Percentiles rank a stretch among this genome's conserved stretches.
Conservation (phyloP, 2,888 invertebrate genomes). For the Sesamia inferens region DNA sequence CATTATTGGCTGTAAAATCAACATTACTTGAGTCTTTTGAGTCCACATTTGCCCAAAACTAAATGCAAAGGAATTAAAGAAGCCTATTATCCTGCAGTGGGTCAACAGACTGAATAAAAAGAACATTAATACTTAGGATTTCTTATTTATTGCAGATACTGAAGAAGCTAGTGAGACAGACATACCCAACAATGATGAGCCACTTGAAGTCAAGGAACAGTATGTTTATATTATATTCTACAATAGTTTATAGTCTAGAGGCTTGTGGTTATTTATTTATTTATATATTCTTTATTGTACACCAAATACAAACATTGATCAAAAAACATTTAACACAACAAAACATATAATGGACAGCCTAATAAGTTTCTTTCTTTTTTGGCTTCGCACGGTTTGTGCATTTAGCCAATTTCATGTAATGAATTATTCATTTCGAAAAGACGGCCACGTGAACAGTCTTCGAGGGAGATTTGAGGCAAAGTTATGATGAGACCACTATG, state of each 20-base stretch:
- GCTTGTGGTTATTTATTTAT: too few relatives aligned
- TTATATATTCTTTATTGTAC: too few relatives aligned
- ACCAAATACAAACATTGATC: too few relatives aligned
- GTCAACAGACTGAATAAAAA: background rate
- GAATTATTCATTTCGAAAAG: too few relatives aligned
- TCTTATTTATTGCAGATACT: conserved; percentile 91
- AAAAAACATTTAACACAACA: too few relatives aligned
- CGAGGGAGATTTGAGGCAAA: too few relatives aligned
- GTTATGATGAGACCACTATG: too few relatives aligned
- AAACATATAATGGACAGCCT: too few relatives aligned
- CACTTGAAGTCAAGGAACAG: conserved; percentile 96
- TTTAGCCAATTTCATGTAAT: too few relatives aligned
- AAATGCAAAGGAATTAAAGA: background rate
- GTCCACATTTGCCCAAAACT: background rate
- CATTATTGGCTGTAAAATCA: background rate
- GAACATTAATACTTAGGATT: conserved; percentile 7
- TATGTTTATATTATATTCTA: conserved; percentile 81
- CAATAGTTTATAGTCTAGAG: background rate
- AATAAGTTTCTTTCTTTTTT: too few relatives aligned
- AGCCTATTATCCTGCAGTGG: background rate
- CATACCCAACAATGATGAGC: conserved; percentile 94
- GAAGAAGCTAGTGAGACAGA: conserved; percentile 99
- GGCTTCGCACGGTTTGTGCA: too few relatives aligned
- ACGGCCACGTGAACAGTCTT: too few relatives aligned
- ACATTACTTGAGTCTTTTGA: background rate